Evolutionary conservation across 1,140 invertebrate species (phyloP), one percentile per base, ranked within the genome.

Genomic region (Vanessa atalanta): DNA sequence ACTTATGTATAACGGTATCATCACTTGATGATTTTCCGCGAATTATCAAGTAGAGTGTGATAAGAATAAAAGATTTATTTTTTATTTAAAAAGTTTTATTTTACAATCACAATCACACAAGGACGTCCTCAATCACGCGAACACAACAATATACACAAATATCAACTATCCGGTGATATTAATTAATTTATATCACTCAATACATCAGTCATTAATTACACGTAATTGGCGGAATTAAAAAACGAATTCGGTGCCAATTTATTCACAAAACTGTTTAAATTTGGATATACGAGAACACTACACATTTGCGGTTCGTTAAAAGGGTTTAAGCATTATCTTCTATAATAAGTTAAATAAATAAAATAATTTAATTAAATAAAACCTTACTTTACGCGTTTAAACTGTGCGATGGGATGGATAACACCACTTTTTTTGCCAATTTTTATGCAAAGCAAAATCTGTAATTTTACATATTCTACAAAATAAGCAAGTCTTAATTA

Each of bases 271-370:
- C 65, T 60, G 47, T 79, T 78, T 72, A 23, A 75, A 71, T 74
- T 65, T 74, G 69, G 79, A 75, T 73, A 76, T 53, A 76, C 31
- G 53, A 61, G 16, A 60, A 65, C 31, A 57, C 50, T 67, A 73
- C 53, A 75, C 53, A 64, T 78, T 76, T 70, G 53, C 70, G 61
- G 71, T 73, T 65, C 75, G 79, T 79, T 71, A 78, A 79, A 76
- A 23, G 47, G 61, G 71, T 81, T 82, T 86, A 85, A 74, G 79
- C 78, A 80, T 86, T 86, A 86, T 81, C 73, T 79, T 82, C 87
- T 87, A 86, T 72, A 88, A 91, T 91, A 91, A 90, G 83, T 89
- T 88, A 88, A 91, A 90, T 92, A 90, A 92, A 92, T 90, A 90
- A 92, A 37, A 89, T 91, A 92, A 91, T 85, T 91, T 88, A 92